Conservation (phyloP, 2,888 invertebrate genomes). For the Hoplodrina blanda region DNA sequence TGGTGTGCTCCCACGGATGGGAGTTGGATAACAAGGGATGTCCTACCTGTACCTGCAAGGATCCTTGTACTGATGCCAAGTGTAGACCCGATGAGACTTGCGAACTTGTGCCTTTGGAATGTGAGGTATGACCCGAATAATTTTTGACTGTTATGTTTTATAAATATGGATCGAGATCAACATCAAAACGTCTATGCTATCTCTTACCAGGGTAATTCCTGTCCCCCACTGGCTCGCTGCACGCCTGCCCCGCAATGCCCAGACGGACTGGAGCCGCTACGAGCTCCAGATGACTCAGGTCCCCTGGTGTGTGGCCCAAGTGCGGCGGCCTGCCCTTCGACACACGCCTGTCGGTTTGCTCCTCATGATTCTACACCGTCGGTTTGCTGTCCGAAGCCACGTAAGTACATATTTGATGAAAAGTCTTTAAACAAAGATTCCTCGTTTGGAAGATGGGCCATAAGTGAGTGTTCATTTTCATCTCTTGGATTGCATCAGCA, state of each 20-base stretch:
- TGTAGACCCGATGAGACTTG: conserved; percentile 92
- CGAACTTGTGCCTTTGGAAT: conserved; percentile 85
- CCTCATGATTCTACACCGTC: conserved; percentile 94
- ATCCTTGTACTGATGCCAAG: conserved; percentile 94
- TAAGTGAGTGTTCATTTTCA: too few relatives aligned
- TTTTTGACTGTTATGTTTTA: too few relatives aligned
- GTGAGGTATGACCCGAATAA: conserved; percentile 74
- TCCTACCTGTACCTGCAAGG: conserved; percentile 93
- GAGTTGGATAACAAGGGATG: conserved; percentile 91
- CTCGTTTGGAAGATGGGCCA: too few relatives aligned
- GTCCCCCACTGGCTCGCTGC: conserved; percentile 95
- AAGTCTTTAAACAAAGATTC: too few relatives aligned
- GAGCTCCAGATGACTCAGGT: conserved; percentile 89
- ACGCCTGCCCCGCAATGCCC: conserved; percentile 90
- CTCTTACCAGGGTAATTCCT: conserved; percentile 89
- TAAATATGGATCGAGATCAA: background rate
- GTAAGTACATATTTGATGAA: conserved; percentile 82
- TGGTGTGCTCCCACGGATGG: conserved; percentile 80
- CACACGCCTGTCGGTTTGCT: conserved; percentile 95
- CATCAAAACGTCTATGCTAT: background rate
- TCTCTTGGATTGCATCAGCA: too few relatives aligned
- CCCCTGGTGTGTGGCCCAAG: conserved; percentile 93
- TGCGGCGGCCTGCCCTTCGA: conserved; percentile 95
- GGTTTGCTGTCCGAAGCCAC: conserved; percentile 96
- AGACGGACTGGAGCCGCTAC: conserved; percentile 74